phyloP scores from a whole-genome alignment of 53 echinoderm and acorn worm species.

The Echinometra lucunter region DNA sequence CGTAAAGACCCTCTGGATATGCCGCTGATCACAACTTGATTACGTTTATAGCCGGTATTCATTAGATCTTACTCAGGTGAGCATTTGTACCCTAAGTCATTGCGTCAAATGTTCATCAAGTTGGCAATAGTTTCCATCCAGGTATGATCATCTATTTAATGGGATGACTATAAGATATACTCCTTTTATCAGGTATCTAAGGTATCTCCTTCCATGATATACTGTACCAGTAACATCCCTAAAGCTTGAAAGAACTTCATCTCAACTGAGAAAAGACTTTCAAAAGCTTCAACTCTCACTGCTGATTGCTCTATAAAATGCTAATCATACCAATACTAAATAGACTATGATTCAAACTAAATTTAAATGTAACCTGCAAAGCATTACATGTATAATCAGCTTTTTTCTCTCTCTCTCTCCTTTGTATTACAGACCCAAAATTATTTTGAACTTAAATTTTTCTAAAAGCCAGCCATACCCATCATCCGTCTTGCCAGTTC shows the following conservation, averaged over 20 bases:
- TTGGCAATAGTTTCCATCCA: neutral
- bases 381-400: no score
- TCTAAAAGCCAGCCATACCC: neutral
- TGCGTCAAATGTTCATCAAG: neutral
- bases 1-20: slow-evolving; percentile 25
- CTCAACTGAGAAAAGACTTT: neutral
- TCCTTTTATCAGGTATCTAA: neutral
- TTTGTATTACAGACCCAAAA: neutral
- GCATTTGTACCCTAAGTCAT: neutral
- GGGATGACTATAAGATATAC: slow-evolving; percentile 3
- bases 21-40: slow-evolving; percentile 43
- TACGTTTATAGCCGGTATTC: slow-evolving; percentile 20
- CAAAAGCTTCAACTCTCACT: neutral
- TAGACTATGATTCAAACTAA: no score
- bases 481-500: neutral
- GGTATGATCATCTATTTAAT: slow-evolving; percentile 13
- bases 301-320: neutral
- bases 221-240: neutral
- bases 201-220: neutral
- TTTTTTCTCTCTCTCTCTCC: neutral
- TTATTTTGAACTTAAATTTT: neutral
- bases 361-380: no score
- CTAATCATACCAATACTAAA: no score
- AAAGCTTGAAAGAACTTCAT: neutral
- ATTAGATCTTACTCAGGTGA: neutral